Percentiles rank a stretch among this genome's conserved stretches.
Evolutionary conservation across 2,113 vertebrate species (phyloP).

Genomic region (Rhadina sibilatrix): DNA sequence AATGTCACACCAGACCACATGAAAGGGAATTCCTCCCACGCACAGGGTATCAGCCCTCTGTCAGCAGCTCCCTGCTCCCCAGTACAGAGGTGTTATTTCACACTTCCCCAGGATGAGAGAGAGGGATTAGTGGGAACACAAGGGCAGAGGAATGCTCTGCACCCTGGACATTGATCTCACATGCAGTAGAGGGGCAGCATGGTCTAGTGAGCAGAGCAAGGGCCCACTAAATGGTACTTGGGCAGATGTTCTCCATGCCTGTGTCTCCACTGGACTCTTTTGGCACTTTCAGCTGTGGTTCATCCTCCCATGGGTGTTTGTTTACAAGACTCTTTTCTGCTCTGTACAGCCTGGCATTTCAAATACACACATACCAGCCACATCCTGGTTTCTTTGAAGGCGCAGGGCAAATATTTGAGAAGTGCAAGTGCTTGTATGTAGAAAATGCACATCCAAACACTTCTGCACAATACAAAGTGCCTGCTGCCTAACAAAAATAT

Average conservation of each 20-base stretch:
- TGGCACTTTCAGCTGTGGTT: not conserved
- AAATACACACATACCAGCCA: not conserved
- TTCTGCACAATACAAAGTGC: not conserved
- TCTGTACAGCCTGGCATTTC: not conserved
- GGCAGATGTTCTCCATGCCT: not conserved
- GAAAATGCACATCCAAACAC: not conserved
- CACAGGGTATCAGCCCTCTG: not conserved
- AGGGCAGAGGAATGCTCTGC: not conserved
- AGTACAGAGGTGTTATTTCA: not conserved
- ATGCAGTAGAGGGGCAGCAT: rapidly evolving
- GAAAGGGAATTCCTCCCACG: not conserved
- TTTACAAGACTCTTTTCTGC: not conserved
- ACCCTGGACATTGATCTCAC: not conserved
- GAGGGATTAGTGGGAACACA: not conserved
- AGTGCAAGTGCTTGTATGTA: not conserved
- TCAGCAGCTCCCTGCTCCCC: not conserved
- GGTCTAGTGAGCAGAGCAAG: not conserved
- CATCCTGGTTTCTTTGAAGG: not conserved
- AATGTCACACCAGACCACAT: not conserved
- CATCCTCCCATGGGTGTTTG: not conserved
- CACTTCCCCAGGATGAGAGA: not conserved
- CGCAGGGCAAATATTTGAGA: not conserved
- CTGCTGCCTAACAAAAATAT: not conserved
- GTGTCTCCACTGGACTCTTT: not conserved
- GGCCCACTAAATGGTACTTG: not conserved